Percentiles rank a stretch among this genome's conserved stretches.
Evolutionary conservation across 2,888 invertebrate species (phyloP).

Genomic region (Ephialtes manifestator): DNA sequence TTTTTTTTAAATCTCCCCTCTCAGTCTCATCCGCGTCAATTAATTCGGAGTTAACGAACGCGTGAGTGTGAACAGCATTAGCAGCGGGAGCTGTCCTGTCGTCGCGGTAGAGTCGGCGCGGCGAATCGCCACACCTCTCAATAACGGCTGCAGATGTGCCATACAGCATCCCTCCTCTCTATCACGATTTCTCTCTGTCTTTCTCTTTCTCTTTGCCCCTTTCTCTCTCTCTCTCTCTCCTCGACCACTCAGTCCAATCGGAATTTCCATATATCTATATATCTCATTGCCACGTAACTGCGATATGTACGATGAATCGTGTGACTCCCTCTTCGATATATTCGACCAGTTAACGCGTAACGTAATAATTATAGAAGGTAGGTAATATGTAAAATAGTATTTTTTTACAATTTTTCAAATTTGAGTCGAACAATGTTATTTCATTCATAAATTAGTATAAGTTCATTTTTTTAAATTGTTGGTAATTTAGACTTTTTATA

Average conservation of each 20-base stretch:
- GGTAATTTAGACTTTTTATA: too few species aligned
- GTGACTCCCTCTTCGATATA: constrained; percentile 44
- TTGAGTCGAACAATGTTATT: too few species aligned
- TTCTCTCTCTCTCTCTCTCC: neutral
- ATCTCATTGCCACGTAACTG: constrained; percentile 20
- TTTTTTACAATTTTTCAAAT: too few species aligned
- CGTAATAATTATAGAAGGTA: constrained; percentile 49
- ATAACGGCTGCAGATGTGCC: constrained; percentile 34
- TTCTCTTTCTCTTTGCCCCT: neutral
- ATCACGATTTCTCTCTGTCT: neutral
- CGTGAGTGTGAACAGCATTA: constrained; percentile 46
- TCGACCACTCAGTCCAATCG: constrained; percentile 5
- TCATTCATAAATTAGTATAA: too few species aligned
- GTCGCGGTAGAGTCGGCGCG: constrained; percentile 18
- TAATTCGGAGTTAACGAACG: constrained; percentile 65
- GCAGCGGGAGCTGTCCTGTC: constrained; percentile 7
- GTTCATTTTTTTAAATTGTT: too few species aligned
- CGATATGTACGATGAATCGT: constrained; percentile 59
- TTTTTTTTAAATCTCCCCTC: constrained; percentile 35
- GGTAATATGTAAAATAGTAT: too few species aligned
- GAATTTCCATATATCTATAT: constrained; percentile 37
- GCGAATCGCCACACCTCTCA: constrained; percentile 19
- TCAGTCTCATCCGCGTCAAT: constrained; percentile 62
- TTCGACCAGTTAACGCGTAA: constrained; percentile 54
- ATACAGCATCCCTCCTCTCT: constrained; percentile 1